Evolutionary conservation across 2,888 invertebrate genomes (phyloP).

Genomic region (Portevinia maculata): DNA sequence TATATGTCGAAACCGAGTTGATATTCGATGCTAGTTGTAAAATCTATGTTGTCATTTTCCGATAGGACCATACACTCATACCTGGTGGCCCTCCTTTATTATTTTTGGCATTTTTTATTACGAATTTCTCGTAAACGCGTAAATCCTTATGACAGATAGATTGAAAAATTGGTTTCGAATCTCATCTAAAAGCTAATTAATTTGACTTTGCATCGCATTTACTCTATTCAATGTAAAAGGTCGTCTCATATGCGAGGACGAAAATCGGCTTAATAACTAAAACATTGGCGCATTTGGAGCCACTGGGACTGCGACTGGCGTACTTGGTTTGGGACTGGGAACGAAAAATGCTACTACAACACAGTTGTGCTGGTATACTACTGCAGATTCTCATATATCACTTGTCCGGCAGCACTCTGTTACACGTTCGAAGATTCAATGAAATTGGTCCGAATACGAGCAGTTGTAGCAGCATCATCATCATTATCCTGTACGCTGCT

Average conservation of each 20-base stretch:
- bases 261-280: conserved; percentile 65
- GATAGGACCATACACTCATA: too few relatives aligned
- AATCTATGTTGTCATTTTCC: too few relatives aligned
- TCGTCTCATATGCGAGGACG: conserved; percentile 12
- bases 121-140: background rate
- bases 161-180: conserved; percentile 52
- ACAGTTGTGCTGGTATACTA: conserved; percentile 31
- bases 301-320: conserved; percentile 21
- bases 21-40: too few relatives aligned
- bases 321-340: background rate
- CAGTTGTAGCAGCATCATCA: conserved; percentile 36
- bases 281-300: conserved; percentile 54
- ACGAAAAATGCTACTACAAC: conserved; percentile 8
- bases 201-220: conserved; percentile 37
- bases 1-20: too few relatives aligned
- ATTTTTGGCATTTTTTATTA: background rate
- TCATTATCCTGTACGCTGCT: conserved; percentile 23
- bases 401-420: conserved; percentile 63
- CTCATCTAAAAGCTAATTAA: conserved; percentile 46
- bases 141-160: conserved; percentile 19
- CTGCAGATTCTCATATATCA: conserved; percentile 73
- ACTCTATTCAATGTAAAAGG: conserved; percentile 45
- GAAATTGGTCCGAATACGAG: conserved; percentile 38
- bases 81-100: too few relatives aligned
- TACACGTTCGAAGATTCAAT: conserved; percentile 71